Conservation (phyloP, 2,113 vertebrate species). For the Ranitomeya variabilis region DNA sequence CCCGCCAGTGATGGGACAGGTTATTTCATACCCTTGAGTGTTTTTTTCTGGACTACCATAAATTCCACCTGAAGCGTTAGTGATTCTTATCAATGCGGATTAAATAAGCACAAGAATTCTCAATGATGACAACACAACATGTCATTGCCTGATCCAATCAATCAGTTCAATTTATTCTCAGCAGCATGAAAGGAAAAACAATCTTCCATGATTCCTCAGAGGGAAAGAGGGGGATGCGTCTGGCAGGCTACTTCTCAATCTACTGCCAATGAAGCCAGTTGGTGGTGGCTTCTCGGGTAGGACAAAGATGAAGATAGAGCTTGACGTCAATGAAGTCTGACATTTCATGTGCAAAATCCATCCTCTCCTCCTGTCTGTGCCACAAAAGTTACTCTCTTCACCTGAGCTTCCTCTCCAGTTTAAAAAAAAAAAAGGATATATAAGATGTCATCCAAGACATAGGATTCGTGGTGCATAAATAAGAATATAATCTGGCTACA, state of each 20-base stretch:
- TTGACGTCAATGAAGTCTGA: slow-evolving; percentile 25
- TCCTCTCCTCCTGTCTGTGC: slow-evolving; percentile 31
- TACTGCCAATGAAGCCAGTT: background rate
- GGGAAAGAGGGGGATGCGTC: slow-evolving; percentile 23
- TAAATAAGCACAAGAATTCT: background rate
- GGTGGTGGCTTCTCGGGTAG: slow-evolving; percentile 5
- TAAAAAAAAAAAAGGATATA: slow-evolving; percentile 2
- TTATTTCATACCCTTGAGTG: background rate
- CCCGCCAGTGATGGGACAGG: no score
- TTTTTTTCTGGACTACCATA: background rate
- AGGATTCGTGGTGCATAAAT: slow-evolving; percentile 4
- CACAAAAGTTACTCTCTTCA: slow-evolving; percentile 31
- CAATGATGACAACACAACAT: slow-evolving; percentile 18
- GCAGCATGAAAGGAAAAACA: slow-evolving; percentile 53
- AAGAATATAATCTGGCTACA: background rate
- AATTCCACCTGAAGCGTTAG: no score
- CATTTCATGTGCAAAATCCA: slow-evolving; percentile 40
- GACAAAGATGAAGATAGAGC: slow-evolving; percentile 38
- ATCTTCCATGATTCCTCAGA: slow-evolving; percentile 41
- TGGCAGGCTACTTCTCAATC: slow-evolving; percentile 21
- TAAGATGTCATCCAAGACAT: slow-evolving; percentile 10
- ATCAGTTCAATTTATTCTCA: slow-evolving; percentile 57
- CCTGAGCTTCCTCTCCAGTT: slow-evolving; percentile 42
- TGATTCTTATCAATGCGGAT: background rate
- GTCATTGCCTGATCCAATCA: slow-evolving; percentile 38